These are phyloP conservation scores for Lingula anatina DNA, from an alignment of 2,888 invertebrate genomes.

Conservation along the genomic window DNA sequence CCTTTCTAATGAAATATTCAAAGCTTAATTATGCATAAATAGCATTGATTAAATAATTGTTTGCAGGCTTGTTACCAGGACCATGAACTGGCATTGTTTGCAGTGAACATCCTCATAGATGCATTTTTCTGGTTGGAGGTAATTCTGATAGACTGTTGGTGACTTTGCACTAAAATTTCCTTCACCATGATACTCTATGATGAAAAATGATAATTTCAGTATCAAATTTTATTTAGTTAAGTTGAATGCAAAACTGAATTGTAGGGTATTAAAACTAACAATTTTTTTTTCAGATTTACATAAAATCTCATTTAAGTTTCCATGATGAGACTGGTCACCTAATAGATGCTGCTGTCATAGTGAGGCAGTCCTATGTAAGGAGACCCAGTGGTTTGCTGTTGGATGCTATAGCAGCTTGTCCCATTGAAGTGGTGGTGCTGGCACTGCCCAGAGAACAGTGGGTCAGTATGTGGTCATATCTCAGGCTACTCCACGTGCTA, in stretches of 20 bases:
- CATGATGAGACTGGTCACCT: slow-evolving; percentile 11
- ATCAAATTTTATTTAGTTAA: neutral
- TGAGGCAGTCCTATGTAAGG: slow-evolving; percentile 11
- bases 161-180: neutral
- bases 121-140: neutral
- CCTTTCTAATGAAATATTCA: no score
- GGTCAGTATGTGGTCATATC: neutral
- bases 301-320: slow-evolving; percentile 13
- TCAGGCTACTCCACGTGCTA: neutral
- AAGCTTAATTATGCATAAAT: no score
- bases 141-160: neutral
- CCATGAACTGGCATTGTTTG: neutral
- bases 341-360: slow-evolving; percentile 13
- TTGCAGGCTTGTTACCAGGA: neutral
- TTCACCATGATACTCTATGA: neutral
- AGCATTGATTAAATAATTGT: no score
- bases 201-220: neutral
- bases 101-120: neutral
- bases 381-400: slow-evolving; percentile 10
- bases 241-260: no score
- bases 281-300: slow-evolving; percentile 9
- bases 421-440: slow-evolving; percentile 11
- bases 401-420: slow-evolving; percentile 13
- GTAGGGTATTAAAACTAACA: no score
- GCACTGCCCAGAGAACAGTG: neutral